Evolutionary conservation across 2,888 invertebrate genomes (phyloP), one percentile per base, ranked within the genome.

Genomic region (Brenthis hecate): DNA sequence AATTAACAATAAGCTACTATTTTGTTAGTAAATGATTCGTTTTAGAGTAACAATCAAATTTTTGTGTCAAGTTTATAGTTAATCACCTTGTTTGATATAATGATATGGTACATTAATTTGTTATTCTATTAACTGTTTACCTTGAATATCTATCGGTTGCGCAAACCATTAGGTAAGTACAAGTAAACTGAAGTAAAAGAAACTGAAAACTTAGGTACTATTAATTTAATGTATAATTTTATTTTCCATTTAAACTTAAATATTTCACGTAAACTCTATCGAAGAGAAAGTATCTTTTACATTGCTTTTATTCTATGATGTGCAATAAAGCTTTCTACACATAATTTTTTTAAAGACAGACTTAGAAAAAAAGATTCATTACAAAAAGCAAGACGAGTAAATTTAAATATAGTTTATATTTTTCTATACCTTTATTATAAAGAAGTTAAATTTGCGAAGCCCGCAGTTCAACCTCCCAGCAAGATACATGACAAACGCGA

Each of bases 401-500:
- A 53, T 14, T n/a, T 28, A 61, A 61, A 50, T 11, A 32, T 50
- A 60, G 50, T n/a, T 6, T 47, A 32, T n/a, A 60, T 32, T 23
- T 32, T 5, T 50, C 3, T 50, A n/a, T 56, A 8, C 23, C 58
- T 23, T 2, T 23, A 23, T 19, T 28, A 63, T 60, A 48, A 13
- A 48, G 23, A 48, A 58, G 48, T 6, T 43, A 43, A 61, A 32
- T 62, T 53, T 28, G 47, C 47, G 50, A 8, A 64, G 43, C 65
- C 47, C 66, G 64, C 61, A 70, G 64, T 75, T 73, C 73, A 63
- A 72, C 73, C 53, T 74, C 75, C 73, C 75, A 56, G 58, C 69
- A 76, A 76, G 74, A 76, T 76, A 73, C 74, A 74, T 76, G 76
- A 74, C 73, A 74, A 73, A 73, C 72, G 70, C 71, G 68, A 66